Conservation (phyloP, 2,797 vertebrate genomes). For the Gallirallus australis region DNA sequence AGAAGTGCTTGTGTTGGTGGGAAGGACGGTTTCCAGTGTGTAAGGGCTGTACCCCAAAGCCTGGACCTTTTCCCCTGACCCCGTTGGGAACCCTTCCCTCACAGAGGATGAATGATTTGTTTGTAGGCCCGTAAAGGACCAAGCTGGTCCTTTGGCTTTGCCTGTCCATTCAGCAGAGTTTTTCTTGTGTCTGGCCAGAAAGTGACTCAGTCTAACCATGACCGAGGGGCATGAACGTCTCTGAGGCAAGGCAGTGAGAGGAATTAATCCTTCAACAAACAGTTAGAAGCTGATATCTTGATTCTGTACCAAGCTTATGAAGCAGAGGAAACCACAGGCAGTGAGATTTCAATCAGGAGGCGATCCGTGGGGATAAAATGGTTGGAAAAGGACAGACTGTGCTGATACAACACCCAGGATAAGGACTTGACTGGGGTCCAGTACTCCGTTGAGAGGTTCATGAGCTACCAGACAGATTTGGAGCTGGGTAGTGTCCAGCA, state of each 20-base stretch:
- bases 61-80: not conserved
- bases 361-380: not conserved
- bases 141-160: not conserved
- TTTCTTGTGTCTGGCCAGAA: constrained; percentile 44
- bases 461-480: not conserved
- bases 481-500: not conserved
- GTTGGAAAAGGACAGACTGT: not conserved
- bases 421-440: not conserved
- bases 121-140: not conserved
- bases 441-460: not conserved
- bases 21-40: not conserved
- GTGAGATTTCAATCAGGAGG: not conserved
- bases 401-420: constrained; percentile 15
- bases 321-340: not conserved
- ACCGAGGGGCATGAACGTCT: not conserved
- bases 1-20: accelerated
- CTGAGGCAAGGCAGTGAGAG: not conserved
- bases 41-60: not conserved
- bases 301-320: not conserved
- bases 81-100: not conserved
- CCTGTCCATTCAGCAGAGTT: constrained; percentile 26
- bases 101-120: not conserved
- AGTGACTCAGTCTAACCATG: constrained; percentile 45
- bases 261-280: not conserved
- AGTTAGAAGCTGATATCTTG: not conserved